Percentiles rank a stretch among this genome's conserved stretches.
Conservation (phyloP, 2,888 invertebrate genomes). For the Meandrusa payeni region DNA sequence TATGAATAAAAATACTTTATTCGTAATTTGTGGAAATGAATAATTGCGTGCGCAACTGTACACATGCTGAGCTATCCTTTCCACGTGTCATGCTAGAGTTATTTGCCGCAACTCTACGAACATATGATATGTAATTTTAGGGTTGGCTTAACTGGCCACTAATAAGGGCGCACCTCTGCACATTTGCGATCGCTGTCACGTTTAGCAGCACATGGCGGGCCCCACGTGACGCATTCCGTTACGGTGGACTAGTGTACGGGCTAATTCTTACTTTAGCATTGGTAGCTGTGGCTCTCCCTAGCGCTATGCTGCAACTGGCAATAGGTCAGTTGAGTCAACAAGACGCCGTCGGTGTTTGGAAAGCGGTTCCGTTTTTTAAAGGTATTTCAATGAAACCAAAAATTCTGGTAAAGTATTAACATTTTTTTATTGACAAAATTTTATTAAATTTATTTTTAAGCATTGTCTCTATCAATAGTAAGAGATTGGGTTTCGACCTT, state of each 20-base stretch:
- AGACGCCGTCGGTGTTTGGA: conserved; percentile 83
- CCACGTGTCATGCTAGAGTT: too few relatives aligned
- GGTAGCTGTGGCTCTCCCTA: conserved; percentile 75
- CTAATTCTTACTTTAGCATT: conserved; percentile 72
- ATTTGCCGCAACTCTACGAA: too few relatives aligned
- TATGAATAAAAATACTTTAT: too few relatives aligned
- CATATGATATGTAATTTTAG: conserved; percentile 31
- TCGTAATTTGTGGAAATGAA: too few relatives aligned
- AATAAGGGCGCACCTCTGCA: conserved; percentile 63
- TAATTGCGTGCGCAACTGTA: too few relatives aligned
- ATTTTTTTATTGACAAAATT: too few relatives aligned
- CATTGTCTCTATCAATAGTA: too few relatives aligned
- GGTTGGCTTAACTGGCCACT: conserved; percentile 48
- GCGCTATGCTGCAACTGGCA: conserved; percentile 82
- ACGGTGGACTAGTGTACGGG: conserved; percentile 76
- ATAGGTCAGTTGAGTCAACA: conserved; percentile 84
- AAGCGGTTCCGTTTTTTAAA: conserved; percentile 84
- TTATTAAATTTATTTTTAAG: too few relatives aligned
- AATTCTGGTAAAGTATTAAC: too few relatives aligned
- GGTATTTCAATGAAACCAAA: too few relatives aligned
- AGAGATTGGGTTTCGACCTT: too few relatives aligned
- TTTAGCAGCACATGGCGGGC: conserved; percentile 81
- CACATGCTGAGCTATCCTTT: too few relatives aligned
- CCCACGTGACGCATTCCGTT: conserved; percentile 73
- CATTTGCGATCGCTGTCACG: conserved; percentile 77